These are phyloP conservation scores for Rotaria sp. DNA, from an alignment of 2,888 invertebrate genomes.

Conservation along the genomic window DNA sequence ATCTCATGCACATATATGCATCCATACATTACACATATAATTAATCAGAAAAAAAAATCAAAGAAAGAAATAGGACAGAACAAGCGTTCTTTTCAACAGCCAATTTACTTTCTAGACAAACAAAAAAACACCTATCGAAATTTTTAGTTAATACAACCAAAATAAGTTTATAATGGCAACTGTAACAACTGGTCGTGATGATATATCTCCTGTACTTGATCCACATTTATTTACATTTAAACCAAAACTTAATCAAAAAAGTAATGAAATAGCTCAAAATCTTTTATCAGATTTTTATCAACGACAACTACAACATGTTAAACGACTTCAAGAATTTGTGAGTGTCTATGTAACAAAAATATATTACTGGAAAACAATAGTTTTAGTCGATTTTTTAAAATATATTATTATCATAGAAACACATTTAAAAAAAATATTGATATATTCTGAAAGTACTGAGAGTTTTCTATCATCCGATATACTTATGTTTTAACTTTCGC, in stretches of 20 bases:
- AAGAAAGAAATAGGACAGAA: background rate
- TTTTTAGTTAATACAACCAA: background rate
- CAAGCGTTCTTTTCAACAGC: background rate
- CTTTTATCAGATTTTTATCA: slow-evolving; percentile 20
- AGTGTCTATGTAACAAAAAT: background rate
- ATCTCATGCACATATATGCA: background rate
- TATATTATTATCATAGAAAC: too few relatives aligned
- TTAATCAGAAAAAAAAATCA: background rate
- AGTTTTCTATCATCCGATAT: too few relatives aligned
- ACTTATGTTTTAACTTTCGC: too few relatives aligned
- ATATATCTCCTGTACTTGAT: slow-evolving; percentile 42
- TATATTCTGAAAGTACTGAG: too few relatives aligned
- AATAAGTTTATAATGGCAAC: background rate
- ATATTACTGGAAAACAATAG: too few relatives aligned
- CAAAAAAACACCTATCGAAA: background rate
- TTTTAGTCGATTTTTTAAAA: too few relatives aligned
- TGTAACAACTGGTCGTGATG: background rate
- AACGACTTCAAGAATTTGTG: slow-evolving; percentile 15
- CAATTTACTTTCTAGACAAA: background rate
- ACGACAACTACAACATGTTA: slow-evolving; percentile 25
- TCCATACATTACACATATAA: background rate
- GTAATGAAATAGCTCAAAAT: slow-evolving; percentile 3
- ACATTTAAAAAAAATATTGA: background rate
- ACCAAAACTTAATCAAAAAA: slow-evolving; percentile 35
- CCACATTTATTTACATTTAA: slow-evolving; percentile 45